Evolutionary conservation across 1,140 invertebrate genomes (phyloP), one percentile per base, ranked within the genome.

Genomic region (Halotydeus destructor): DNA sequence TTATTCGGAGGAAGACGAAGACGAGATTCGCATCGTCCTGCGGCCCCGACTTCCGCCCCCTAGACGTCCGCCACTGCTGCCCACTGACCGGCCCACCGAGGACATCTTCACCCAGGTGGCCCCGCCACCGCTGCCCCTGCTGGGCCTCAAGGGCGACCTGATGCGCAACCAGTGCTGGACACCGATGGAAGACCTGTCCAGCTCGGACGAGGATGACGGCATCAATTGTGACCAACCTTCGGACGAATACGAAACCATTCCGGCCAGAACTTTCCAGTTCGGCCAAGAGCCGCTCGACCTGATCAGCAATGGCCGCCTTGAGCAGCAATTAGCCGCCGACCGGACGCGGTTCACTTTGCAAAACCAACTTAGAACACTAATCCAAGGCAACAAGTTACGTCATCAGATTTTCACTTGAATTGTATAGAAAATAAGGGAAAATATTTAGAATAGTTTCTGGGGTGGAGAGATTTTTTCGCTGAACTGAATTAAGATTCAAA

Each of bases 1-100:
- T 24, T 43, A 43, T 36, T 43, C 41, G 4, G 41, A 43, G 26
- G 41, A 43, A 9, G 39, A 41, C 12, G 41, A 43, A 24, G 41
- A 43, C n/a, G 41, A 43, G 33, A 43, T 43, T 35, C 34, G 36
- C 23, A 34, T 43, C 12, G 30, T 32, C 11, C 23, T 43, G n/a
- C 31, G 34, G 21, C 41, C 41, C 9, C 27, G 36, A 14, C 16
- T 43, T 14, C 41, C 41, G n/a, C 41, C 41, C 24, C 41, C 32
- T 14, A 34, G 22, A 38, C 19, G 33, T 1, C 12, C 18, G 14
- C 16, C 19, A 11, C 18, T 23, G 16, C 6, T 33, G 30, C 16
- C 8, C 32, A 43, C 11, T 23, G 31, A 2, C 9, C 36, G 18
- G 8, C 36, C n/a, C 11, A 18, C 19, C 2, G 41, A 43, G 18